phyloP scores from a whole-genome alignment of 2,888 invertebrate genomes.

The Calephelis perditalis region DNA sequence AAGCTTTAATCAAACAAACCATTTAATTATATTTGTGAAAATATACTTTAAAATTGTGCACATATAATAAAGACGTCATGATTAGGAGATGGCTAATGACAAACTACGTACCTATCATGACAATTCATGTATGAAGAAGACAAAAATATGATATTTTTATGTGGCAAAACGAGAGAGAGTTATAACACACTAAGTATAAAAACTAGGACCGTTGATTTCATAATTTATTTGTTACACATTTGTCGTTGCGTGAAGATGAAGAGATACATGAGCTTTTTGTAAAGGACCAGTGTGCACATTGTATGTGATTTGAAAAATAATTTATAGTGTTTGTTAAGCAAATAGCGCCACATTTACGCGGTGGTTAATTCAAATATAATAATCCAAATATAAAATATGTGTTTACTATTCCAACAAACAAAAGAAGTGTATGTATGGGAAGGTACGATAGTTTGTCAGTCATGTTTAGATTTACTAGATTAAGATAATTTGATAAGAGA shows the following conservation, averaged over 20 bases:
- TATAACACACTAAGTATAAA: conserved; percentile 60
- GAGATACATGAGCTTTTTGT: conserved; percentile 75
- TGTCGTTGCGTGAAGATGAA: conserved; percentile 77
- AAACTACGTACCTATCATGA: conserved; percentile 57
- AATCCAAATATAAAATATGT: neutral
- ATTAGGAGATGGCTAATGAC: conserved; percentile 63
- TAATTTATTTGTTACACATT: conserved; percentile 79
- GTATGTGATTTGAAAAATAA: conserved; percentile 74
- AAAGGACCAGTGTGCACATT: conserved; percentile 62
- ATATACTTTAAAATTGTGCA: conserved; percentile 33
- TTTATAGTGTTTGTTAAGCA: conserved; percentile 70
- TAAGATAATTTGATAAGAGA: too few species aligned
- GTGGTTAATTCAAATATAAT: conserved; percentile 49
- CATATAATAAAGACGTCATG: conserved; percentile 64
- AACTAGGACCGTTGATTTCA: conserved; percentile 72
- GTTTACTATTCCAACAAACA: neutral
- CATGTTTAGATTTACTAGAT: too few species aligned
- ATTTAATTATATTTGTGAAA: conserved; percentile 53
- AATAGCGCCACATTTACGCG: conserved; percentile 50
- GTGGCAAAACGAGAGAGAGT: conserved; percentile 42
- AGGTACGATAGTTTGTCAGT: too few species aligned
- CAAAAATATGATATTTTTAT: conserved; percentile 34
- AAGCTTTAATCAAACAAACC: conserved; percentile 38
- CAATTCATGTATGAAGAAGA: conserved; percentile 51
- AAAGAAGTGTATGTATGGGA: neutral